These are phyloP conservation scores for Macrosteles quadrilineatus DNA, from an alignment of 1,140 invertebrate genomes.

Conservation along the genomic window DNA sequence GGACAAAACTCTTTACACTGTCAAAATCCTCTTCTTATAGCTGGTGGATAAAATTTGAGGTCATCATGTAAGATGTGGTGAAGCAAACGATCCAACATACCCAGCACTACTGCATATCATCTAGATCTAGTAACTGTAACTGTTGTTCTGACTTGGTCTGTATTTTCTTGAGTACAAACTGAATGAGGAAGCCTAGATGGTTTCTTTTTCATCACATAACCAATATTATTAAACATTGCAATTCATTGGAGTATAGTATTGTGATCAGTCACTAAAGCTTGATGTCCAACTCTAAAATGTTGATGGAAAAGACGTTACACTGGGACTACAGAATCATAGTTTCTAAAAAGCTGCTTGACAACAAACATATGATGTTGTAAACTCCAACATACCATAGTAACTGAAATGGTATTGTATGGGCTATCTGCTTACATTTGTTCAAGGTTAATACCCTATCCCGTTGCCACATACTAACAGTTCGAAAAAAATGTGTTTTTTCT, in stretches of 20 bases:
- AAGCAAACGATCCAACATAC: slow-evolving; percentile 17
- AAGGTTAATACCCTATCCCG: slow-evolving; percentile 17
- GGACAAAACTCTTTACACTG: slow-evolving; percentile 22
- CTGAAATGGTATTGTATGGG: slow-evolving; percentile 33
- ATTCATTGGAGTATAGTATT: slow-evolving; percentile 34
- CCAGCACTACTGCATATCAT: slow-evolving; percentile 10
- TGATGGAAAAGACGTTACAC: slow-evolving; percentile 27
- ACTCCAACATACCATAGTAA: slow-evolving; percentile 31
- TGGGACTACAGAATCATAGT: slow-evolving; percentile 30
- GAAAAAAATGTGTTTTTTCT: slow-evolving; percentile 28
- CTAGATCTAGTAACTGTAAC: slow-evolving; percentile 24
- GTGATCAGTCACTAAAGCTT: slow-evolving; percentile 27
- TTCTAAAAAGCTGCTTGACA: slow-evolving; percentile 28
- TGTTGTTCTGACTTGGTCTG: slow-evolving; percentile 21
- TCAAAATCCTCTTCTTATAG: slow-evolving; percentile 24
- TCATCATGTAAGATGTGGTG: slow-evolving; percentile 27
- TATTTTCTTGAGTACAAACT: slow-evolving; percentile 36
- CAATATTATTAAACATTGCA: slow-evolving; percentile 36
- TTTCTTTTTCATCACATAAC: slow-evolving; percentile 33
- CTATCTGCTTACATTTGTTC: slow-evolving; percentile 3
- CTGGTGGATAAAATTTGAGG: slow-evolving; percentile 19
- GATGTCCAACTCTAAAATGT: slow-evolving; percentile 31
- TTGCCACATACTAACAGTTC: slow-evolving; percentile 23
- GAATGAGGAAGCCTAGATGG: slow-evolving; percentile 32
- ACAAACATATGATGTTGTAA: slow-evolving; percentile 30